phyloP scores from a whole-genome alignment of 2,797 vertebrate genomes.

The Somateria mollissima region DNA sequence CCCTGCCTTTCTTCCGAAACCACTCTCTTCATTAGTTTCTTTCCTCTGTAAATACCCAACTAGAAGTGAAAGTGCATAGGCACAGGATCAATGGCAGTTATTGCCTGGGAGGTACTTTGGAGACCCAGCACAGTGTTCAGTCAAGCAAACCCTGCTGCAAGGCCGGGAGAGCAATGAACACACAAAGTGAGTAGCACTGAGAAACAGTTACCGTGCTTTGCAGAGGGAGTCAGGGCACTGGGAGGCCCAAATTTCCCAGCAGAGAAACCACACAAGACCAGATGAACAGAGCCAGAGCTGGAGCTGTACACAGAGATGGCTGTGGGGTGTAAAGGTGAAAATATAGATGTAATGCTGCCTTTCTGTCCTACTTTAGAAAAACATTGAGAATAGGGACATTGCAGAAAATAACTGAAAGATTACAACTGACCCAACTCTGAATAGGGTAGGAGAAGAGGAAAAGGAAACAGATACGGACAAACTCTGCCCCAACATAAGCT shows the following conservation, averaged over 20 bases:
- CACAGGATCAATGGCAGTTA: background rate
- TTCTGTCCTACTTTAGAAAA: background rate
- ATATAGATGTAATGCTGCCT: background rate
- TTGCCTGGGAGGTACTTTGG: background rate
- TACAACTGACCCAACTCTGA: background rate
- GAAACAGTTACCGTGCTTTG: background rate
- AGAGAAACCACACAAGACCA: background rate
- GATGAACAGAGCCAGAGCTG: background rate
- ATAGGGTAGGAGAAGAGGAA: background rate
- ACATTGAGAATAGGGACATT: background rate
- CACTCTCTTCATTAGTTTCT: slow-evolving; percentile 27
- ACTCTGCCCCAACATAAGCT: background rate
- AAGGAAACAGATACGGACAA: background rate
- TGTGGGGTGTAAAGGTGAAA: background rate
- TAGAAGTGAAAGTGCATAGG: background rate
- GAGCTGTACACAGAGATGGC: background rate
- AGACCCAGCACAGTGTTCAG: background rate
- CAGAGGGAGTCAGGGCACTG: background rate
- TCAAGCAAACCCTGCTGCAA: background rate
- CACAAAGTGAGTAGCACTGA: background rate
- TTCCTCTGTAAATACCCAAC: slow-evolving; percentile 1
- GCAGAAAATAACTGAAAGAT: background rate
- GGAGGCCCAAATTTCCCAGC: background rate
- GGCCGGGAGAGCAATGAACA: background rate
- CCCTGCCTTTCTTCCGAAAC: slow-evolving; percentile 33